Conservation (phyloP, 2,797 vertebrate genomes). For the Cuculus canorus region DNA sequence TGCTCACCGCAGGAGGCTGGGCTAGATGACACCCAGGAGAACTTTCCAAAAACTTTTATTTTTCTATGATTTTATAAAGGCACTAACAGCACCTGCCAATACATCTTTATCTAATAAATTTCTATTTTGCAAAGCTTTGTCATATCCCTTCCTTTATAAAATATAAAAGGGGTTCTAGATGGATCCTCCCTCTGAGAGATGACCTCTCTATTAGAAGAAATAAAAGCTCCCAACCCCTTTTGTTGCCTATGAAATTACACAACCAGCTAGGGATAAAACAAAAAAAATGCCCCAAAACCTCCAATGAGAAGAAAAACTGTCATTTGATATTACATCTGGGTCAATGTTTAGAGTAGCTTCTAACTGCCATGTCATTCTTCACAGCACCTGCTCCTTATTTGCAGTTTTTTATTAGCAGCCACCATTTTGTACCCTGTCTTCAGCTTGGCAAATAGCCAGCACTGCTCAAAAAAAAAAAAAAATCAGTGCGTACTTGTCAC, state of each 20-base stretch:
- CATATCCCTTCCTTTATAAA: not conserved
- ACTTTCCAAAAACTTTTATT: not conserved
- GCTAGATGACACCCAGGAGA: no score
- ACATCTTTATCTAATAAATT: not conserved
- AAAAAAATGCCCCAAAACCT: not conserved
- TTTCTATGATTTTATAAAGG: not conserved
- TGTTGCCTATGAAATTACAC: not conserved
- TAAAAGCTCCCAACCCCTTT: not conserved
- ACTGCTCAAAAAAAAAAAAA: not conserved
- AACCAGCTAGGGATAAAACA: not conserved
- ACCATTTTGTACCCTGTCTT: not conserved
- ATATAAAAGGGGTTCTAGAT: not conserved
- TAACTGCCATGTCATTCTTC: not conserved
- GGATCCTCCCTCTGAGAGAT: not conserved
- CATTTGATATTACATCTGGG: not conserved
- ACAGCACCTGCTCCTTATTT: not conserved
- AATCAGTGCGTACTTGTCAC: not conserved
- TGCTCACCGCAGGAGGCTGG: not conserved
- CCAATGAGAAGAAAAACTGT: not conserved
- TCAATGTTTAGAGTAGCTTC: not conserved
- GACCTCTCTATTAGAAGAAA: not conserved
- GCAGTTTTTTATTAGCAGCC: not conserved
- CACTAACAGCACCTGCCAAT: not conserved
- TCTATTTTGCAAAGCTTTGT: not conserved
- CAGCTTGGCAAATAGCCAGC: not conserved